Percentiles rank a stretch among this genome's conserved stretches.
phyloP scores from a whole-genome alignment of 2,888 invertebrate species.

The Chesias legatella region DNA sequence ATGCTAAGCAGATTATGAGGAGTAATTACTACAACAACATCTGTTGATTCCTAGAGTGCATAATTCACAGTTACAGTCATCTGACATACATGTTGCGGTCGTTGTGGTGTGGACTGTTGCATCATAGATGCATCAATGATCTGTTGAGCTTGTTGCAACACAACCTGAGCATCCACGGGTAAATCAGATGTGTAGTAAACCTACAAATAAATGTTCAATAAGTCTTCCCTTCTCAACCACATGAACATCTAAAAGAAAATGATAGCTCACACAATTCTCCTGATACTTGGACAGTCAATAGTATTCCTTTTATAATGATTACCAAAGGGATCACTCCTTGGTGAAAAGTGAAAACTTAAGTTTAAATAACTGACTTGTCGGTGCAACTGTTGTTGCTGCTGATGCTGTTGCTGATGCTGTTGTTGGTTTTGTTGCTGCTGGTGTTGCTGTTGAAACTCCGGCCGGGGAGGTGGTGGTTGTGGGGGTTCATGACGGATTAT shows the following conservation, averaged over 20 bases:
- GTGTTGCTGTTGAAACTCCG: conserved; percentile 59
- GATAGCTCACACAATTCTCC: too few species aligned
- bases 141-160: conserved; percentile 79
- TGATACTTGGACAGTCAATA: too few species aligned
- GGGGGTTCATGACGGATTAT: conserved; percentile 71
- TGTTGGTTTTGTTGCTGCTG: conserved; percentile 52
- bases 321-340: too few species aligned
- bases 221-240: conserved; percentile 5
- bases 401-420: conserved; percentile 48
- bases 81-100: conserved; percentile 78
- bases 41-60: conserved; percentile 44
- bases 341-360: conserved; percentile 7
- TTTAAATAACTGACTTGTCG: conserved; percentile 43
- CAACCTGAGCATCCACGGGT: conserved; percentile 78
- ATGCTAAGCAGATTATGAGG: conserved; percentile 56
- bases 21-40: conserved; percentile 40
- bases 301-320: too few species aligned
- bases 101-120: conserved; percentile 75
- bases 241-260: too few species aligned
- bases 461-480: conserved; percentile 52
- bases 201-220: conserved; percentile 70
- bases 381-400: conserved; percentile 55
- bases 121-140: conserved; percentile 79
- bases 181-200: conserved; percentile 80
- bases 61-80: conserved; percentile 44